Conservation (phyloP, 2,797 vertebrate genomes). For the Acrossocheilus wenchowensis region DNA sequence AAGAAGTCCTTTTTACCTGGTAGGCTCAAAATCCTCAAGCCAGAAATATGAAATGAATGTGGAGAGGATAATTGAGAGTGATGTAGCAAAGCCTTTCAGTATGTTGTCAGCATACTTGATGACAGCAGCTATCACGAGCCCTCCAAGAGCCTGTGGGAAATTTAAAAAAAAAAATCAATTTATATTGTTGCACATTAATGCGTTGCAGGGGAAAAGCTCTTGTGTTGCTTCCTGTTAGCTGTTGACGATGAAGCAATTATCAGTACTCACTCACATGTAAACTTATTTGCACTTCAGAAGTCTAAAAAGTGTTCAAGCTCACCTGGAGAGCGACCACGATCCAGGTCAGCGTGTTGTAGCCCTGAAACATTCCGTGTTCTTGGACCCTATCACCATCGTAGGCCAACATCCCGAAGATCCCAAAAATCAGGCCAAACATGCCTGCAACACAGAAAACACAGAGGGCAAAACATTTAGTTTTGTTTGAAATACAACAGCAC, state of each 20-base stretch:
- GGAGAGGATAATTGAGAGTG: slow-evolving; percentile 97
- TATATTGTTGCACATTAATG: neutral
- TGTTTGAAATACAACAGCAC: neutral
- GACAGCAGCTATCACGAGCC: slow-evolving; percentile 96
- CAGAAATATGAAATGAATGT: slow-evolving; percentile 97
- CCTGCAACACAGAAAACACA: slow-evolving; percentile 69
- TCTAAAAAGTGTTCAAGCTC: slow-evolving; percentile 40
- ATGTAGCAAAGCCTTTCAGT: slow-evolving; percentile 98
- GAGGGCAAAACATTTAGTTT: neutral
- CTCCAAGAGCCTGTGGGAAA: slow-evolving; percentile 89
- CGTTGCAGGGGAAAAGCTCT: neutral
- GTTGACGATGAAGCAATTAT: neutral
- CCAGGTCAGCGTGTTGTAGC: slow-evolving; percentile 94
- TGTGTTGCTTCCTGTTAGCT: neutral
- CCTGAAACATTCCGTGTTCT: slow-evolving; percentile 96
- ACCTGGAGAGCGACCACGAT: slow-evolving; percentile 94
- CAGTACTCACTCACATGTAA: neutral
- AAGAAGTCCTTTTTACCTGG: slow-evolving; percentile 78
- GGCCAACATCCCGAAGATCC: slow-evolving; percentile 90
- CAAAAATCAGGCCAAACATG: slow-evolving; percentile 94
- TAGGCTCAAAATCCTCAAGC: slow-evolving; percentile 97
- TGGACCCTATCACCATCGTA: slow-evolving; percentile 91
- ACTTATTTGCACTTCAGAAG: neutral
- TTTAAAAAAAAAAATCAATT: neutral
- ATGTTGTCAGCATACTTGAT: slow-evolving; percentile 99